Base-by-base conservation (phyloP, 2,888 invertebrate species). In the Andrena bicolor region DNA sequence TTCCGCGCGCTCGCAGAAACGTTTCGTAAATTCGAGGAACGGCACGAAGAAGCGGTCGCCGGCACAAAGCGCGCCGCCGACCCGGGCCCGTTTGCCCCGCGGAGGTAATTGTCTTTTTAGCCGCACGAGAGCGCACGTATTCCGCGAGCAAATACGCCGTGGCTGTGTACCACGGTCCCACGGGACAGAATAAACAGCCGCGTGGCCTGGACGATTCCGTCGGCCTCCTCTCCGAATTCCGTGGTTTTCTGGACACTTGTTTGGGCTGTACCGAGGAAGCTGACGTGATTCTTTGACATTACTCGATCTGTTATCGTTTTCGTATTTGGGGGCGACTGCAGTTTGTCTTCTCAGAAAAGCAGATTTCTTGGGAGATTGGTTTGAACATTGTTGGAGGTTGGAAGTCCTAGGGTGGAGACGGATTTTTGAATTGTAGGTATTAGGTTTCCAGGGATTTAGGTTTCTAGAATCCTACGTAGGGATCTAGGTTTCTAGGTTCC, bases 31-130 rank as follows among this genome's bases (percentile, higher is more conserved):
- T 86, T 86, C 78, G 80, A 83, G 79, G 78, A 85, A 80, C 72
- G 76, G 66, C 58, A 49, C 53, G 77, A 74, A 77, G 81, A 81
- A 76, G 74, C 51, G 81, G 74, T 56, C 23, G 63, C 16, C n/a
- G 58, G 56, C 32, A 86, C 85, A 87, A 85, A 86, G 87, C 73
- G 75, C 56, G 79, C 86, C 86, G 86, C 82, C 83, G 61, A 60
- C 53, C 28, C 72, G 32, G 76, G 78, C 75, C 73, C 71, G 78
- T 78, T 80, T 80, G 86, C 76, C 70, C 75, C 84, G 79, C 79
- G 66, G 70, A 82, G 83, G 80, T 87, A 87, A 87, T 87, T 85
- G 87, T 87, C 87, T 85, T 86, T 87, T 86, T 82, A 82, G 76
- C 80, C 72, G 61, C 71, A 72, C 85, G 82, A 78, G 80, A 78